Percentiles rank a stretch among this genome's conserved stretches.
These are phyloP conservation scores for Melinaea menophilus DNA, from an alignment of 2,888 invertebrate genomes.

Conservation along the genomic window DNA sequence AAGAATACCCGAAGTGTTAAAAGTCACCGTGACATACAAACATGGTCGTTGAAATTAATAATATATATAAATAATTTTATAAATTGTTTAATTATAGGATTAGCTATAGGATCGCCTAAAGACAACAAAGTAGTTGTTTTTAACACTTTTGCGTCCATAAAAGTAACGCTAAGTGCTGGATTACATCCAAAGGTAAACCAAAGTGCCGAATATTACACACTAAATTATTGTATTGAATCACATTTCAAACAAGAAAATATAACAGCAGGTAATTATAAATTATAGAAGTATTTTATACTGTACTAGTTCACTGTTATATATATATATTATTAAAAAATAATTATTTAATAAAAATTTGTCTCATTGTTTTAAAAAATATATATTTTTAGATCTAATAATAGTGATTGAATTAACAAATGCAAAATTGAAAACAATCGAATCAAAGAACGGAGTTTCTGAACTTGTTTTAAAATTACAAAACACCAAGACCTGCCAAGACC, in stretches of 20 bases:
- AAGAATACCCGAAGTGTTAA: too few species aligned
- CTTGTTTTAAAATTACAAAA: slow-evolving; percentile 28
- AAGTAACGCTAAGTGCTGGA: slow-evolving; percentile 33
- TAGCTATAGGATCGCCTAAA: slow-evolving; percentile 56
- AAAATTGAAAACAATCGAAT: slow-evolving; percentile 30
- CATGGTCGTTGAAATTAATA: too few species aligned
- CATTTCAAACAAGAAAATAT: slow-evolving; percentile 1
- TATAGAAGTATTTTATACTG: not conserved
- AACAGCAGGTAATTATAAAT: not conserved
- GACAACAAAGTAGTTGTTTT: slow-evolving; percentile 43
- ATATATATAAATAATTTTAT: too few species aligned
- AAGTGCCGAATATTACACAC: not conserved
- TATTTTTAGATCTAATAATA: slow-evolving; percentile 40
- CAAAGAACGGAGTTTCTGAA: slow-evolving; percentile 8
- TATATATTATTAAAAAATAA: too few species aligned
- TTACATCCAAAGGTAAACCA: slow-evolving; percentile 40
- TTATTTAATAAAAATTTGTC: too few species aligned
- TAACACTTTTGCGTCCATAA: slow-evolving; percentile 46
- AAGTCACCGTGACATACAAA: too few species aligned
- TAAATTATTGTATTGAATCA: not conserved
- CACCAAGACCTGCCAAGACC: not conserved
- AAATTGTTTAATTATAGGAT: slow-evolving; percentile 39
- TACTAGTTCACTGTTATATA: too few species aligned
- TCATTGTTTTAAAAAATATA: not conserved
- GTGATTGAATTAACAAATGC: slow-evolving; percentile 36